Base-by-base conservation (phyloP, 1,140 invertebrate genomes). In the Steinernema feltiae region DNA sequence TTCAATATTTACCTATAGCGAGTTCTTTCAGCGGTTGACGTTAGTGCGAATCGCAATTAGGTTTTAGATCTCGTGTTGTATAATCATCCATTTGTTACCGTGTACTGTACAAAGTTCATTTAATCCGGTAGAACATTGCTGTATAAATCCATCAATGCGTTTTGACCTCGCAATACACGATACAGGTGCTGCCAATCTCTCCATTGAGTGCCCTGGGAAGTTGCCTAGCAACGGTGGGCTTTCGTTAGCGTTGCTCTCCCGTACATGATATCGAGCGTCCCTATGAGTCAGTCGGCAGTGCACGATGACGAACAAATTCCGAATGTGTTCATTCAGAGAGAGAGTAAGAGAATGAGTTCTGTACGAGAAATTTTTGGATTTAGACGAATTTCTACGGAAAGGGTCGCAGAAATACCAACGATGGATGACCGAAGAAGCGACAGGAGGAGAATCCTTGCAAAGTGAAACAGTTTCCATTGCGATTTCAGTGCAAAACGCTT, bases 21-120 rank as follows among this genome's bases (percentile, higher is more conserved):
- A 41, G 35, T 41, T 41, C 35, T 41, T 41, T 41, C 35, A 41
- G 35, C 35, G 35, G 18, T 41, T 41, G 7, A n/a, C 18, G 35
- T 41, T 41, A 7, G 7, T 41, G 35, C 35, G 35, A 18, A 41
- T 41, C 18, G 35, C 35, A 41, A 41, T 41, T 41, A 41, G 35
- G 35, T 41, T 41, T 7, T 63, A 63, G 53, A 63, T 63, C 53
- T 63, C 53, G 12, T 63, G 2, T n/a, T 63, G 53, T 27, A 27
- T 63, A 21, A 63, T 12, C 24, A 27, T 63, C 7, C 24, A 21
- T 63, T 7, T 15, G 7, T 7, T 63, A n/a, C n/a, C n/a, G n/a
- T n/a, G 7, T 27, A 63, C 24, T 63, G 53, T 63, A 63, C 53
- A 63, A 17, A 63, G 53, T 63, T 63, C 53, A 63, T 63, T 27